Evolutionary conservation across 2,888 invertebrate genomes (phyloP).

Genomic region (Orgyia antiqua): DNA sequence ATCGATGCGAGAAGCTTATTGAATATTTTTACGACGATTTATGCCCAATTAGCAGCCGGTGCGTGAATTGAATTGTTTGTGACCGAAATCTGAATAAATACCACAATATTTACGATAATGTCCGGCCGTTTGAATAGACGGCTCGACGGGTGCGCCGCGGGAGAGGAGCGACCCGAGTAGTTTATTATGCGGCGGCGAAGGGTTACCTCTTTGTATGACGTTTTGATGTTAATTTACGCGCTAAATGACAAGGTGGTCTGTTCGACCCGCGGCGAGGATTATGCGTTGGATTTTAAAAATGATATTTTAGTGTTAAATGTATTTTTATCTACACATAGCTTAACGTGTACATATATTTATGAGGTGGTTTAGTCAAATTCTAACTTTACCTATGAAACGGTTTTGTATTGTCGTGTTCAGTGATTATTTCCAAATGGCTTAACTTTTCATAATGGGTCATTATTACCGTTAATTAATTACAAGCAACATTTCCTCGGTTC

Average conservation of each 20-base stretch:
- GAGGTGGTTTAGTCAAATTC: no score
- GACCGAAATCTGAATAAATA: slow-evolving; percentile 72
- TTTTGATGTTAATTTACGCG: slow-evolving; percentile 64
- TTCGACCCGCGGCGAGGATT: slow-evolving; percentile 33
- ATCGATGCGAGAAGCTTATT: slow-evolving; percentile 71
- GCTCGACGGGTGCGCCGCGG: slow-evolving; percentile 53
- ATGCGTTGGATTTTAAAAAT: slow-evolving; percentile 48
- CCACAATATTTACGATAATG: slow-evolving; percentile 77
- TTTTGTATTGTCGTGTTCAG: slow-evolving; percentile 22
- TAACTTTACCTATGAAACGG: slow-evolving; percentile 6
- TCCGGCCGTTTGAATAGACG: slow-evolving; percentile 63
- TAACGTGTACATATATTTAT: no score
- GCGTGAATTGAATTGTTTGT: slow-evolving; percentile 78
- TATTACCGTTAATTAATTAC: slow-evolving; percentile 49
- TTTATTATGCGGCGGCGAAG: slow-evolving; percentile 67
- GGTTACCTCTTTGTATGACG: slow-evolving; percentile 71
- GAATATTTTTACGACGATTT: slow-evolving; percentile 72
- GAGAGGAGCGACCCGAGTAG: slow-evolving; percentile 41
- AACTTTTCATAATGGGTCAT: slow-evolving; percentile 45
- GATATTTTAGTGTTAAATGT: slow-evolving; percentile 73
- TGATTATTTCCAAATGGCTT: slow-evolving; percentile 40
- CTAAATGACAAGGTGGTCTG: slow-evolving; percentile 67
- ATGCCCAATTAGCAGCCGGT: slow-evolving; percentile 72
- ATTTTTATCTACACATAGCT: no score
- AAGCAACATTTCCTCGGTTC: slow-evolving; percentile 30